Base-by-base conservation (phyloP, 2,113 vertebrate genomes). In the Parotia lawesii region DNA sequence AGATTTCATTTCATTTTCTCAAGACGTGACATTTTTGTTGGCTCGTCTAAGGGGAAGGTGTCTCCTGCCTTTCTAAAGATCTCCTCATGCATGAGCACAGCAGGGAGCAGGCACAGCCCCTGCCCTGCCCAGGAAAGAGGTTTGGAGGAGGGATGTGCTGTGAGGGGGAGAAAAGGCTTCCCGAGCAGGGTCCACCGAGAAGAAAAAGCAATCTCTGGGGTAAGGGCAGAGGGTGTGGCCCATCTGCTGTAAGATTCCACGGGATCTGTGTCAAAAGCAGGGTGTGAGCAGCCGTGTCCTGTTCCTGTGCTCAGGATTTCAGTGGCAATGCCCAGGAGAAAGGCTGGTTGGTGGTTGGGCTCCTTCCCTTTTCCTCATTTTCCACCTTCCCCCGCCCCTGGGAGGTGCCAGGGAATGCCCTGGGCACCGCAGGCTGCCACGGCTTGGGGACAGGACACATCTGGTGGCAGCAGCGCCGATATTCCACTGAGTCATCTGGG, bases 1-100 rank as follows among this genome's bases (percentile, higher is more conserved):
- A n/a, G 87, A 71, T 94, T 95, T 73, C 23, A 85, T 82, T 87
- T 87, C 24, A 5, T 73, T 95, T 93, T 85, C 91, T 87, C 71
- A 80, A 56, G 87, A 93, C 6, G 20, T 87, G 95, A 91, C 91
- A 95, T 93, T 95, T 92, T 82, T 85, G 85, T 95, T 94, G 94
- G 93, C 91, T 96, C 56, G 0, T 9, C 44, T 2, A 54, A 91
- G 23, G 90, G 85, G 78, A 95, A 91, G 75, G 93, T 58, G 14
- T 51, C 94, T 85, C 51, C 35, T 25, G 81, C 77, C 60, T 95
- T 70, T 85, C 78, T 83, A 13, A 73, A 85, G 69, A 20, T 69
- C 60, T 71, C 21, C 2, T 6, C 80, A 47, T 9, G 89, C 89
- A 73, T 73, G 89, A 94, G 40, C 89, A 66, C 10, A 12, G 54